Conservation (phyloP, 2,888 invertebrate species). For the Leucozona laternaria region DNA sequence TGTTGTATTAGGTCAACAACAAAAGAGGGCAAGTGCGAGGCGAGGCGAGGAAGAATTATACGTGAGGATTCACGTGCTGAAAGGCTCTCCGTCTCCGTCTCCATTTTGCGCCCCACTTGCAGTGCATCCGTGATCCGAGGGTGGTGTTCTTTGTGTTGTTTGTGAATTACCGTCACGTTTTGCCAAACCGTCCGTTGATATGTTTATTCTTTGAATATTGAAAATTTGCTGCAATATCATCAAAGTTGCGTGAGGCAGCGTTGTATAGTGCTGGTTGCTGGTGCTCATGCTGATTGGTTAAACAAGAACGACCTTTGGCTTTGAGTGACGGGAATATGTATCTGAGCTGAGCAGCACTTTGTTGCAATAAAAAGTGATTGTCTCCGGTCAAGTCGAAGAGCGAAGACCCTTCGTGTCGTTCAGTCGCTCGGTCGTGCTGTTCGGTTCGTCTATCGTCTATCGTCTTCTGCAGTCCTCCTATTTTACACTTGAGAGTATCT, state of each 20-base stretch:
- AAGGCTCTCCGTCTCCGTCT: conserved; percentile 12
- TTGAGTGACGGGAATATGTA: conserved; percentile 32
- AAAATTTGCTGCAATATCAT: conserved; percentile 55
- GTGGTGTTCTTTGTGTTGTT: conserved; percentile 3
- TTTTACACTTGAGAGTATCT: conserved; percentile 68
- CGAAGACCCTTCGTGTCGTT: conserved; percentile 55
- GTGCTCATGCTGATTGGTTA: conserved; percentile 40
- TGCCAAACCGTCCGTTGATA: conserved; percentile 58
- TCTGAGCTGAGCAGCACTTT: conserved; percentile 53
- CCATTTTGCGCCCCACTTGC: neutral
- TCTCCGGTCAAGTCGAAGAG: conserved; percentile 60
- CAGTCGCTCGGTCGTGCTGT: neutral
- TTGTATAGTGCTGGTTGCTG: conserved; percentile 15
- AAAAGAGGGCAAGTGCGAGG: conserved; percentile 2
- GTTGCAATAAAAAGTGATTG: conserved; percentile 69
- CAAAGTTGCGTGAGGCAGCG: conserved; percentile 36
- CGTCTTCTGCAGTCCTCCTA: conserved; percentile 71
- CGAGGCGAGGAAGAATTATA: conserved; percentile 13
- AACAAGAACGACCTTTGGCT: conserved; percentile 27
- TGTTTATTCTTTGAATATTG: conserved; percentile 67
- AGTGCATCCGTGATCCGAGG: conserved; percentile 1
- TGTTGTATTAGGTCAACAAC: conserved; percentile 30
- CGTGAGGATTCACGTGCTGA: conserved; percentile 67
- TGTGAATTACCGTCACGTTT: conserved; percentile 64
- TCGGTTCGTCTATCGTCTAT: no score